These are phyloP conservation scores for Cairina moschata DNA, from an alignment of 2,113 vertebrate species.

Conservation along the genomic window DNA sequence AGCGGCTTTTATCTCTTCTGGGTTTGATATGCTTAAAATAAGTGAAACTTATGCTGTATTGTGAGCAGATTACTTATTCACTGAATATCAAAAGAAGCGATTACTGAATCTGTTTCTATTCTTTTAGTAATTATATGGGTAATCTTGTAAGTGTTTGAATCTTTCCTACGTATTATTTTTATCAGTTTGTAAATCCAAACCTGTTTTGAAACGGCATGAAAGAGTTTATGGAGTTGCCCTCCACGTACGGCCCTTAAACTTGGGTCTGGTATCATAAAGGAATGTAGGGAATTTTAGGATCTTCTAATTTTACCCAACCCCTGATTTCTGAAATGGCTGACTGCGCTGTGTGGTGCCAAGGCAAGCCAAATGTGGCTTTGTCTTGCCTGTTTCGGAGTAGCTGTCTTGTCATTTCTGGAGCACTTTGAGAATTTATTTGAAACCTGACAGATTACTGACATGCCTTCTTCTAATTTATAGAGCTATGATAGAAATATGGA, in stretches of 20 bases:
- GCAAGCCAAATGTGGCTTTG: background rate
- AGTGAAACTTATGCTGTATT: slow-evolving; percentile 59
- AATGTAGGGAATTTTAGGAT: background rate
- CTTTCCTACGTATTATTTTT: slow-evolving; percentile 4
- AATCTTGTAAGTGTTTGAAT: slow-evolving; percentile 40
- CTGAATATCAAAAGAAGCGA: slow-evolving; percentile 44
- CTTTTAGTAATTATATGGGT: slow-evolving; percentile 28
- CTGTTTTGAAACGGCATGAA: background rate
- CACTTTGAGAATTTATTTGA: no score
- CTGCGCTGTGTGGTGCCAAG: background rate
- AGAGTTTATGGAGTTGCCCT: background rate
- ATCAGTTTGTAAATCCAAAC: background rate
- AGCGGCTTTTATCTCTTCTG: slow-evolving; percentile 56
- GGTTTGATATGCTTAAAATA: slow-evolving; percentile 66
- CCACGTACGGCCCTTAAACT: background rate
- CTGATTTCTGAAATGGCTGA: background rate
- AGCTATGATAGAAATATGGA: background rate
- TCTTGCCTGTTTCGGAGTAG: background rate
- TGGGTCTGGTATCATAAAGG: background rate
- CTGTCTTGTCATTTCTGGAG: background rate
- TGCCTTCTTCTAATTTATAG: background rate
- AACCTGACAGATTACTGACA: no score
- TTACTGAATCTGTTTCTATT: slow-evolving; percentile 36
- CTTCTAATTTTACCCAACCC: background rate
- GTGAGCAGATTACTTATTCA: slow-evolving; percentile 54